Evolutionary conservation across 2,888 invertebrate genomes (phyloP).

Genomic region (Notodonta dromedarius): DNA sequence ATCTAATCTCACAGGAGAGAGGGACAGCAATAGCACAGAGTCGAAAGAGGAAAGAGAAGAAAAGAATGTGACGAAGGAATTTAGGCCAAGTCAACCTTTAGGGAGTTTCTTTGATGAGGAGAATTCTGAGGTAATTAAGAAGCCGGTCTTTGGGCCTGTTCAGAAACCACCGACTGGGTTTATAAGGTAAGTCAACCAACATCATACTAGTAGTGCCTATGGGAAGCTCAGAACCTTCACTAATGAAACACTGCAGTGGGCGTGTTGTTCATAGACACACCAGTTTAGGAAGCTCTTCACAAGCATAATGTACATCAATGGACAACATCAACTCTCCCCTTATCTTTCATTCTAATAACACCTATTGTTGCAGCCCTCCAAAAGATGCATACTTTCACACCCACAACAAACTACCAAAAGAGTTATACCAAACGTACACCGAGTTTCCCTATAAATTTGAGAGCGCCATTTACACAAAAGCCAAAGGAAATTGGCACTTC

Average conservation of each 20-base stretch:
- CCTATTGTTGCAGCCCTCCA: slow-evolving; percentile 43
- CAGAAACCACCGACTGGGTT: slow-evolving; percentile 54
- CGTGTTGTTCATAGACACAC: too few species aligned
- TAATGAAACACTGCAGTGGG: not conserved
- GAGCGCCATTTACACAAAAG: slow-evolving; percentile 43
- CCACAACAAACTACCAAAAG: slow-evolving; percentile 48
- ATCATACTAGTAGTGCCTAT: too few species aligned
- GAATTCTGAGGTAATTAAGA: slow-evolving; percentile 33
- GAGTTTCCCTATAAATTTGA: slow-evolving; percentile 66
- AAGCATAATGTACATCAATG: too few species aligned
- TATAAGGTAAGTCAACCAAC: slow-evolving; percentile 44
- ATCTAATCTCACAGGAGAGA: slow-evolving; percentile 42
- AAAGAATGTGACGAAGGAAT: slow-evolving; percentile 54
- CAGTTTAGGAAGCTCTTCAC: too few species aligned
- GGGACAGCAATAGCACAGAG: slow-evolving; percentile 34
- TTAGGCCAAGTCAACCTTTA: slow-evolving; percentile 81
- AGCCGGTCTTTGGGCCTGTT: slow-evolving; percentile 32
- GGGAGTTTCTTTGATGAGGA: slow-evolving; percentile 76
- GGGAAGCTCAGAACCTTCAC: not conserved
- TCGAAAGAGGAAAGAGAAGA: slow-evolving; percentile 15
- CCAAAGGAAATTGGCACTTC: slow-evolving; percentile 49
- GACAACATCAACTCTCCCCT: too few species aligned
- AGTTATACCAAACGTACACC: slow-evolving; percentile 43
- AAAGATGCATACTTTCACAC: slow-evolving; percentile 45
- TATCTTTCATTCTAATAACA: too few species aligned